Conservation (phyloP, 2,797 vertebrate species). For the Poecilia wingei region DNA sequence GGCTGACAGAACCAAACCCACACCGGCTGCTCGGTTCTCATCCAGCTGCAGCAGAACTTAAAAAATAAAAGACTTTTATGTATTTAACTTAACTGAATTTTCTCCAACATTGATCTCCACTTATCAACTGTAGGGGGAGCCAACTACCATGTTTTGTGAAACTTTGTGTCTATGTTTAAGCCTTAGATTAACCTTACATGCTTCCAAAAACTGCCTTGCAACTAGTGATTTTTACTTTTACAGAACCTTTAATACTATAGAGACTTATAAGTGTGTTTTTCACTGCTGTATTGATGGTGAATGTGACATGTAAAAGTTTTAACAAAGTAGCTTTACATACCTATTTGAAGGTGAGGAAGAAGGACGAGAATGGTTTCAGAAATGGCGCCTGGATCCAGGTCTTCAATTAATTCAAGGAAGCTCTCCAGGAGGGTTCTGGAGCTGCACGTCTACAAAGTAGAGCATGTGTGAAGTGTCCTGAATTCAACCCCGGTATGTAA, state of each 20-base stretch:
- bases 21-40: conserved; percentile 78
- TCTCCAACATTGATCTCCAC: not conserved
- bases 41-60: conserved; percentile 85
- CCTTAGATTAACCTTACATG: not conserved
- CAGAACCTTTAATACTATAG: not conserved
- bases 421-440: conserved; percentile 78
- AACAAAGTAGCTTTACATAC: conserved; percentile 67
- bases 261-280: not conserved
- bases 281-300: not conserved
- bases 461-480: not conserved
- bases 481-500: no score
- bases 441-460: conserved; percentile 67
- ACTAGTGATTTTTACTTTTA: no score
- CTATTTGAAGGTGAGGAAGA: conserved; percentile 88
- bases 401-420: conserved; percentile 86
- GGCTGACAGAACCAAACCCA: conserved; percentile 84
- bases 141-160: conserved; percentile 20
- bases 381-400: conserved; percentile 81
- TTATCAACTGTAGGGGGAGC: conserved; percentile 60
- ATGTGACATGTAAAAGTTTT: not conserved
- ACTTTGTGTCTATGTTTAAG: not conserved
- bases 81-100: not conserved
- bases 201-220: not conserved
- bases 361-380: conserved; percentile 83
- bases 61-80: not conserved